Base-by-base conservation (phyloP, 2,888 invertebrate species). In the Cataglyphis altisquamis region DNA sequence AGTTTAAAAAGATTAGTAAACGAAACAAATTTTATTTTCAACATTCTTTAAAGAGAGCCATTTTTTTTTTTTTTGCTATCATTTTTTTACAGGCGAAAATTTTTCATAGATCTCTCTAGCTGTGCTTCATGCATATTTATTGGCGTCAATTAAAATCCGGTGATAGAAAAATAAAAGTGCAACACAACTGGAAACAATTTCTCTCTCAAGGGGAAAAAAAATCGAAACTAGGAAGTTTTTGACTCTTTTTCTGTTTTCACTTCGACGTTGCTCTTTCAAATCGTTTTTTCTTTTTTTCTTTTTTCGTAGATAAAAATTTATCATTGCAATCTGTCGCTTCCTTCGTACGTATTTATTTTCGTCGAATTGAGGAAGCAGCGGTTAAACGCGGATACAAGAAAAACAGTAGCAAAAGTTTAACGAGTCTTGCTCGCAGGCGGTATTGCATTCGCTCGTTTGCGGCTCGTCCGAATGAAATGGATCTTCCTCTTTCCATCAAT, bases 371-470 rank as follows among this genome's bases (percentile, higher is more conserved):
- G 55, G 67, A 67, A 29, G 29, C 67, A 67, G 39, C 64, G 5
- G 39, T 75, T 75, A 75, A 77, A 67, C 29, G 67, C 32, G 25
- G 39, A 15, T 41, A 67, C 77, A 77, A 67, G 77, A 77, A 77
- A 77, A 77, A 77, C 67, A 77, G 39, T 67, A 39, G 67, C 39
- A 55, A 55, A 52, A 77, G 39, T 77, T 77, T 55, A 77, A 55
- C 67, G 52, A 77, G 25, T 77, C 67, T 55, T 77, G 77, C 67
- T 80, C 70, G 70, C 70, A 57, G 67, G 55, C 66, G 78, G 39
- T 74, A 78, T 68, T 83, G 68, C 83, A 70, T 70, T 80, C 57
- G 63, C 67, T 64, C 80, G 68, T 83, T 83, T 83, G 82, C 52
- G 62, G 68, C 32, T 78, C 52, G 80, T 64, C 64, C 55, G 32